Conservation (phyloP, 2,888 invertebrate genomes). For the Gymnoscelis rufifasciata region DNA sequence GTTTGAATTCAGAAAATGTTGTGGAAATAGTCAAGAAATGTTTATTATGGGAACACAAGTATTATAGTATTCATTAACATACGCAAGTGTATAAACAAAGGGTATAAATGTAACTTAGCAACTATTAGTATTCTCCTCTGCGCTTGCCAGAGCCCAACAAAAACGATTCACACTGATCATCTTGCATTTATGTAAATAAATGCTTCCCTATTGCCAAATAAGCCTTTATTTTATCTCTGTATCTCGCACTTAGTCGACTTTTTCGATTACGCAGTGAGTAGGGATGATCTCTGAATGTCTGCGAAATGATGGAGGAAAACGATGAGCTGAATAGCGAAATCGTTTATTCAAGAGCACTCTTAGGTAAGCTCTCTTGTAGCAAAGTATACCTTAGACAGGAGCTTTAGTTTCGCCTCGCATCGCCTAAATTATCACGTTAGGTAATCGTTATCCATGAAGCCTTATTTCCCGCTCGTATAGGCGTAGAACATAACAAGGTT, state of each 20-base stretch:
- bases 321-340: conserved; percentile 34
- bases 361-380: conserved; percentile 21
- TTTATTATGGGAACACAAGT: no score
- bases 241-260: conserved; percentile 47
- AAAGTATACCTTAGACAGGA: conserved; percentile 2
- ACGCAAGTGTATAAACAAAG: background rate
- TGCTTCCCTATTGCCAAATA: conserved; percentile 47
- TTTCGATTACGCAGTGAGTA: conserved; percentile 41
- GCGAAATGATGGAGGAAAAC: conserved; percentile 33
- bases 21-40: no score
- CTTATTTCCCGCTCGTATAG: background rate
- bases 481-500: background rate
- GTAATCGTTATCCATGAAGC: background rate
- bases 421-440: background rate
- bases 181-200: conserved; percentile 41
- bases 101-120: background rate
- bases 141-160: conserved; percentile 2
- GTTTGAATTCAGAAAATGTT: no score
- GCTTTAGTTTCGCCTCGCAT: background rate
- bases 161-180: conserved; percentile 14
- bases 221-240: conserved; percentile 60
- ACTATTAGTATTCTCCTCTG: background rate
- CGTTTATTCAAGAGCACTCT: conserved; percentile 29
- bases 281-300: conserved; percentile 38
- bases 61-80: no score